Evolutionary conservation across 2,113 vertebrate genomes (phyloP).

Genomic region (Epinephelus fuscoguttatus): DNA sequence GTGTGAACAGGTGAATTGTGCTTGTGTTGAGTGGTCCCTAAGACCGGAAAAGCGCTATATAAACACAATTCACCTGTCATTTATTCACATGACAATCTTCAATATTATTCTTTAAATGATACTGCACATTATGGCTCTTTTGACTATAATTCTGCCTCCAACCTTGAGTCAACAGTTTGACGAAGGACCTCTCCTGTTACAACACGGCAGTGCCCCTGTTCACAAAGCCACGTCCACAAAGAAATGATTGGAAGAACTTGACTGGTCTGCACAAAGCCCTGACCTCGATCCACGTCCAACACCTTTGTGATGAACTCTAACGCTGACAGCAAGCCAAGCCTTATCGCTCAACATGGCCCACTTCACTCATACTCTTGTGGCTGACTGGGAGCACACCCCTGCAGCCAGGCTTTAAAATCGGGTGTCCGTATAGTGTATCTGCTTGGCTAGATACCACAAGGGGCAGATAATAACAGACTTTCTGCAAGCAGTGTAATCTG

Average conservation of each 20-base stretch:
- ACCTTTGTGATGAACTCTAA: background rate
- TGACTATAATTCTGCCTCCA: background rate
- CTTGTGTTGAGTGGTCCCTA: too few species aligned
- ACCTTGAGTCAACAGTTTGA: background rate
- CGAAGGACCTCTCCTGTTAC: background rate
- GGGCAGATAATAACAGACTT: background rate
- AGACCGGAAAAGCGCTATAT: too few species aligned
- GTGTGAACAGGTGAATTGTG: too few species aligned
- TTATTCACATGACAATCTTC: too few species aligned
- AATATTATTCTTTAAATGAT: too few species aligned
- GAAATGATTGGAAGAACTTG: background rate
- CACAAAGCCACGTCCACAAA: background rate
- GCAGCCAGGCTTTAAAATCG: background rate
- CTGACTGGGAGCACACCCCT: slow-evolving; percentile 3
- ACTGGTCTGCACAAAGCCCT: background rate
- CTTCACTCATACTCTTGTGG: background rate
- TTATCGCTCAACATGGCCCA: slow-evolving; percentile 3
- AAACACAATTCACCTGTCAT: too few species aligned
- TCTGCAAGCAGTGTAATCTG: background rate
- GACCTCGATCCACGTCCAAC: background rate
- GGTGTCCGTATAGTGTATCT: background rate
- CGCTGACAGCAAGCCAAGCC: background rate
- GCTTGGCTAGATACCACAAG: background rate
- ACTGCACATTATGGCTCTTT: background rate
- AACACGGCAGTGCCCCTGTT: background rate